Base-by-base conservation (phyloP, 2,113 vertebrate species). In the Meles meles region DNA sequence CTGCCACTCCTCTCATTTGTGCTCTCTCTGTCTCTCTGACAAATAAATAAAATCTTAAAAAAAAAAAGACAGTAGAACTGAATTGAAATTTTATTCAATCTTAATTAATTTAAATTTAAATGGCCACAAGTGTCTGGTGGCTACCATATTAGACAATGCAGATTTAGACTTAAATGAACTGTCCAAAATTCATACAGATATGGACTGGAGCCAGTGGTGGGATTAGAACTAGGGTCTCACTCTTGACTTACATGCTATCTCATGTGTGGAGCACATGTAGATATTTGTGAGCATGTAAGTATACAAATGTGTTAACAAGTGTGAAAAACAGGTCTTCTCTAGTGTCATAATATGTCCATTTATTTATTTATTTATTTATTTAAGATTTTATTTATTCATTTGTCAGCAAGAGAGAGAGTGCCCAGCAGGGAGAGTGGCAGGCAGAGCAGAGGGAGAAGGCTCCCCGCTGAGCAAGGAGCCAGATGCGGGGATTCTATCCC, bases 71-170 rank as follows among this genome's bases (percentile, higher is more conserved):
- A 52, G 42, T 85, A 84, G 18, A 95, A 93, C 27, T 92, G 20
- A 94, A 94, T 81, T 81, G 74, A 77, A 61, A 96, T 69, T 94
- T 61, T 86, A 49, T 74, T 84, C 17, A 67, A 39, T 80, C 91
- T 92, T 49, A 84, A 83, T 59, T 90, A 85, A 52, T 9, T 57
- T 82, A 65, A 95, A 79, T 59, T 49, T 90, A 82, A 96, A 76
- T 47, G 91, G 71, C 57, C 74, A 63, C 31, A 65, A 57, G 31
- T 92, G 20, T 72, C 31, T 85, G 42, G 4, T 55, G 42, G 18
- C 29, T 47, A 65, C 63, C 88, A 59, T 39, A 71, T 90, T 84
- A 80, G 15, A 61, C n/a, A 86, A 31, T 13, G 63, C 12, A 97
- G 29, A 88, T 6, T 89, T 85, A 90, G 34, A 57, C 74, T 82